Evolutionary conservation across 2,113 vertebrate genomes (phyloP), one percentile per base, ranked within the genome.

Genomic region (Synodontis membranacea): DNA sequence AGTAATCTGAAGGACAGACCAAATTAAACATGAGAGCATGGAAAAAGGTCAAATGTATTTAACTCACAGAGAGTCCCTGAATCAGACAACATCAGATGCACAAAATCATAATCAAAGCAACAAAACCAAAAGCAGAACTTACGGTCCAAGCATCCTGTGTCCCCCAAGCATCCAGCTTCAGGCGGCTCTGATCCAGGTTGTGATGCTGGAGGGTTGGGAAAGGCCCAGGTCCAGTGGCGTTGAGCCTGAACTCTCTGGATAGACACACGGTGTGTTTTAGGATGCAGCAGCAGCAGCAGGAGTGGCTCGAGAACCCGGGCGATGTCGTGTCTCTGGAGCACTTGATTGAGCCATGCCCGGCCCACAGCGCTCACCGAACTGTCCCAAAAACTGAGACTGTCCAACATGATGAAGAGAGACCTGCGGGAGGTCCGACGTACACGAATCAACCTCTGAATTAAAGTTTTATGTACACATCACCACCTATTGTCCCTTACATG

Each of bases 331-430:
- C 98, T 97, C 92, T 99, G 98, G 50, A 99, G 96, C 23, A 99
- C 97, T 91, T 99, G 98, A 93, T 97, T 97, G 86, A 99, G 92
- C 98, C 98, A 99, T 64, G 97, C 97, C 90, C 98, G 96, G 81
- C 97, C 97, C 86, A 99, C 97, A 60, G 98, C 97, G 83, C 97
- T 98, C 0, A 96, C 96, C 46, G 97, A 98, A n/a, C 97, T 96
- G 92, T 99, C 98, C 87, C 97, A 96, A 88, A 96, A 98, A 90
- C 96, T 98, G 84, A 99, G 95, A 91, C 98, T 97, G 90, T 99
- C 98, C 50, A 99, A 91, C 98, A 99, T 99, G 92, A 99, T 99
- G 93, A 98, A 99, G 2, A 99, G 94, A 91, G 98, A 99, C 88
- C 98, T 99, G 92, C 23, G 88, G 48, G 60, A 34, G 52, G 31